Evolutionary conservation across 2,113 vertebrate genomes (phyloP), one percentile per base, ranked within the genome.

Genomic region (Melanerpes aurifrons): DNA sequence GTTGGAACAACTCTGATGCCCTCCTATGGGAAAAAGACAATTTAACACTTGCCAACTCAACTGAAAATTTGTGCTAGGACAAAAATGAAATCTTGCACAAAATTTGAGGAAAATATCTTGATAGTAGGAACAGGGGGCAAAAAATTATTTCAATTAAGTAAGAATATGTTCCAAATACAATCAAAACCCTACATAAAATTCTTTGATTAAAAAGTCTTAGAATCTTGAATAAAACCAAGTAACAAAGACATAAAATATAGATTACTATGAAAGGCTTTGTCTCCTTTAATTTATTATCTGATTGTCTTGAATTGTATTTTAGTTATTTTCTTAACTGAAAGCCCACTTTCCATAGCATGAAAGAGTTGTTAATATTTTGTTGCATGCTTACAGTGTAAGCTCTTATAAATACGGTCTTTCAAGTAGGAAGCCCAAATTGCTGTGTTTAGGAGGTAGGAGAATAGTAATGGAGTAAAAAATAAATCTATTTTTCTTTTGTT

Each of bases 21-120:
- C 97, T 97, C 97, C 90, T 96, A 97, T 97, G 97, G 97, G 96
- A 96, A 95, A 89, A 96, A 75, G 45, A 57, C 64, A 91, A 69
- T 95, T 95, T 84, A 93, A 86, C 96, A 97, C 29, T 32, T 75
- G 25, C 15, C 21, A 85, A 31, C 25, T 29, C 53, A 32, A 29
- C 26, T 79, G 10, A 68, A 87, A 72, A 63, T 50, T 32, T 12
- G 2, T 69, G 8, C 29, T 67, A 53, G 24, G n/a, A 85, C 76
- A 71, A 6, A 87, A 75, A 79, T 24, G 1, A 15, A 76, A 84
- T 14, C 7, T 45, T 50, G 10, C 21, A 83, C 3, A 82, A 82
- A 47, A 63, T 40, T 6, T 73, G 5, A 8, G 10, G 7, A n/a
- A 2, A 32, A 70, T 3, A 2, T 26, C 58, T 63, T 76, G 1